phyloP scores from a whole-genome alignment of 2,113 vertebrate species.

The Anolis carolinensis region DNA sequence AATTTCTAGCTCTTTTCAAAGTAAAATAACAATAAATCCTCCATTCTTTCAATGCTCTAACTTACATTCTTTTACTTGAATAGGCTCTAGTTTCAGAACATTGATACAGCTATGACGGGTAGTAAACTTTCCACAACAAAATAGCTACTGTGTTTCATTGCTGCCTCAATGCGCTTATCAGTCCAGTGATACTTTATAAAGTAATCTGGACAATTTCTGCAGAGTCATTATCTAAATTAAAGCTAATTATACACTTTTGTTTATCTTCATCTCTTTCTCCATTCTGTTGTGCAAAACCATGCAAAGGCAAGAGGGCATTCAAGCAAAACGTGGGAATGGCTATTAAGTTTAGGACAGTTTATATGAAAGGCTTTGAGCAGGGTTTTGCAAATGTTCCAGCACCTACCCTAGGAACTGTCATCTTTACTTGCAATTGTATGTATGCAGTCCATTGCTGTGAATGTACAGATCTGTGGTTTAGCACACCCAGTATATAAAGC shows the following conservation, averaged over 20 bases:
- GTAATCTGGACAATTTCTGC: not conserved
- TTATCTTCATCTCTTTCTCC: not conserved
- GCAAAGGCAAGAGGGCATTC: not conserved
- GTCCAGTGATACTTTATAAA: conserved; percentile 37
- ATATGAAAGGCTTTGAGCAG: not conserved
- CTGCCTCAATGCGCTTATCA: not conserved
- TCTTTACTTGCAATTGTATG: not conserved
- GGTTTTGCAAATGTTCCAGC: not conserved
- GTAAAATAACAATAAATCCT: not conserved
- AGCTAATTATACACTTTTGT: not conserved
- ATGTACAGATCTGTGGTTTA: not conserved
- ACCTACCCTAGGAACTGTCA: not conserved
- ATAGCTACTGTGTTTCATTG: conserved; percentile 35
- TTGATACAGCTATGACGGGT: not conserved
- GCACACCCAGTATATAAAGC: not conserved
- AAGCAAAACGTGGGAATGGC: not conserved
- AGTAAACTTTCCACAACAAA: conserved; percentile 32
- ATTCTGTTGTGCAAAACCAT: not conserved
- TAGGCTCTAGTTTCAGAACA: conserved; percentile 42
- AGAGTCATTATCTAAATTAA: conserved; percentile 29
- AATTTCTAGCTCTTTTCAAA: conserved; percentile 12
- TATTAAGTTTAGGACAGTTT: not conserved
- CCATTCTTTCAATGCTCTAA: not conserved
- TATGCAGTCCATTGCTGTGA: not conserved
- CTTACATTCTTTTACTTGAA: conserved; percentile 42